Evolutionary conservation across 2,797 vertebrate species (phyloP), one percentile per base, ranked within the genome.

Genomic region (Diplodus sargus): DNA sequence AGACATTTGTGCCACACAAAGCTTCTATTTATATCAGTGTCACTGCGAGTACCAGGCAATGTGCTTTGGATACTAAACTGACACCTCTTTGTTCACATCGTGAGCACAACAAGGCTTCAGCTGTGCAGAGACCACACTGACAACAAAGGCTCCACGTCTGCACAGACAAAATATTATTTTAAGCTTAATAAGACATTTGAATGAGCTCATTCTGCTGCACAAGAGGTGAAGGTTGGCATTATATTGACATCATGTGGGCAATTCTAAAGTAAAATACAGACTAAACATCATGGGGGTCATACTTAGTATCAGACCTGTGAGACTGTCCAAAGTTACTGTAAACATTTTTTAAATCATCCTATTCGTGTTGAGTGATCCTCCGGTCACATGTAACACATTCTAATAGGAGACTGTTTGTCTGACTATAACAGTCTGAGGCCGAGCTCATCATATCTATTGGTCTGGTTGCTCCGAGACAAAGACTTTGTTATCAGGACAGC

Each of bases 1-100:
- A 82, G 51, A 79, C 1, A 3, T 78, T 18, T 57, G 61, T 51
- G 48, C 8, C 11, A 25, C 51, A 87, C 84, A 92, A 78, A 85
- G 75, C 0, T 34, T 85, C 79, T 90, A 85, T 90, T 92, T 90
- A 79, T 91, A 87, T 79, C 82, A 0, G 61, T 78, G 86, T 81
- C 83, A 67, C 70, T 62, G 83, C 22, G 13, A 76, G 87, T 78
- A 84, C 85, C 90, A 90, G 87, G 80, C 81, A 57, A 52, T 76
- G 87, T 75, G 70, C 70, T 75, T 62, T 74, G 78, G 71, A 74
- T 70, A 42, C 49, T 57, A 74, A 78, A 87, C 86, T 87, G 87
- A 79, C 57, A 39, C 42, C 2, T 76, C 88, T 92, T 88, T 93
- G 88, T 93, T 88, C 51, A 61, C 42, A 42, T 51, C 48, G 4